Evolutionary conservation across 2,797 vertebrate genomes (phyloP).

Genomic region (Acanthurus leucopareius): DNA sequence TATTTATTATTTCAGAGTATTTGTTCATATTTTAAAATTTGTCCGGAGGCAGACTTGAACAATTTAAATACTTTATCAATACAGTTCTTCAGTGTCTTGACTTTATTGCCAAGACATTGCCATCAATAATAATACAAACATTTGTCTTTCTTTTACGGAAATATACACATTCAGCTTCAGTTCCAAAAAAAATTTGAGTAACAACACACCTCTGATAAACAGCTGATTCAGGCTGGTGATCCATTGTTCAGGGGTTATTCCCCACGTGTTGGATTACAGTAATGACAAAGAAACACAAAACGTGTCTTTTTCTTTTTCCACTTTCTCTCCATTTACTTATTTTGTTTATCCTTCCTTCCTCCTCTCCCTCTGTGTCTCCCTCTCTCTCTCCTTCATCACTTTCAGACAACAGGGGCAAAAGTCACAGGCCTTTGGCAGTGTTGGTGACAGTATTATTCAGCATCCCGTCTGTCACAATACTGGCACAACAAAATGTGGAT

Average conservation of each 20-base stretch:
- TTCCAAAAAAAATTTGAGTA: background rate
- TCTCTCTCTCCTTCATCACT: slow-evolving; percentile 38
- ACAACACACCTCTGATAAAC: background rate
- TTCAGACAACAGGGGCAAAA: slow-evolving; percentile 68
- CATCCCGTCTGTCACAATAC: slow-evolving; percentile 73
- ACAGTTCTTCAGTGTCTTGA: background rate
- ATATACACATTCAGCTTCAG: background rate
- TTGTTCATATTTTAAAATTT: too few species aligned
- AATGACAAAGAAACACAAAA: slow-evolving; percentile 15
- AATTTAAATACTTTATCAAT: background rate
- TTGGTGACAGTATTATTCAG: slow-evolving; percentile 50
- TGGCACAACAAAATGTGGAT: slow-evolving; percentile 49
- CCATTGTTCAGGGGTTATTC: slow-evolving; percentile 31
- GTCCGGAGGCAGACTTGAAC: too few species aligned
- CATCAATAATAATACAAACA: background rate
- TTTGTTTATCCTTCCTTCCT: slow-evolving; percentile 24
- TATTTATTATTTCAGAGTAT: too few species aligned
- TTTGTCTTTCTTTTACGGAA: background rate
- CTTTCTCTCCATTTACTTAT: background rate
- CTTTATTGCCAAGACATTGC: background rate
- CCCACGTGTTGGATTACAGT: slow-evolving; percentile 5
- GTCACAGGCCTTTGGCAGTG: slow-evolving; percentile 66
- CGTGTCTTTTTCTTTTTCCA: background rate
- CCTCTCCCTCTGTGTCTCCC: slow-evolving; percentile 5
- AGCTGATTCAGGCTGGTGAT: background rate